Evolutionary conservation across 1,140 invertebrate genomes (phyloP).

Genomic region (Lucilia cuprina): DNA sequence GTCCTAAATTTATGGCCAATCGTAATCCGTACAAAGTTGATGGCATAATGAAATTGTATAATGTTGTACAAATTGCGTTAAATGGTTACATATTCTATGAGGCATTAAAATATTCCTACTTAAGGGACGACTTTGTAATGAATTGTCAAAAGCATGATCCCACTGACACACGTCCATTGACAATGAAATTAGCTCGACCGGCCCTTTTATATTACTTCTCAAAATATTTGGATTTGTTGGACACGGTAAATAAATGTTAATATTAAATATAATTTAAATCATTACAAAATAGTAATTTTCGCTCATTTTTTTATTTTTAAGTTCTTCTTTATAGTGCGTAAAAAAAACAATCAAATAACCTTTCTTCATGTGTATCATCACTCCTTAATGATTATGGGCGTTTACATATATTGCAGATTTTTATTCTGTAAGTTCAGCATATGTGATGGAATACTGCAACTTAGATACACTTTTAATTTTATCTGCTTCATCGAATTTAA

Average conservation of each 20-base stretch:
- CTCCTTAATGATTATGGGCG: background rate
- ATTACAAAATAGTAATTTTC: background rate
- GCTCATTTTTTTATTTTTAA: background rate
- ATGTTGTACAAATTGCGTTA: background rate
- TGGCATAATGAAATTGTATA: background rate
- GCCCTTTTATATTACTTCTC: background rate
- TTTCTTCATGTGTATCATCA: conserved; percentile 28
- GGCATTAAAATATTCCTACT: background rate
- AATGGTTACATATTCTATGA: background rate
- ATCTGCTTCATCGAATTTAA: background rate
- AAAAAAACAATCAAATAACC: conserved; percentile 20
- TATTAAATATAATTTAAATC: background rate
- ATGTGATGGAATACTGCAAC: background rate
- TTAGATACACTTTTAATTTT: background rate
- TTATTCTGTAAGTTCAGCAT: background rate
- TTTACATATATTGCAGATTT: background rate
- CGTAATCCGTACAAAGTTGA: conserved; percentile 4
- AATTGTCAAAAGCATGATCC: conserved; percentile 2
- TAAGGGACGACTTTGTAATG: background rate
- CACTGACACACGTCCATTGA: background rate
- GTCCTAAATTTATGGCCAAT: background rate
- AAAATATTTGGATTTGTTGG: conserved; percentile 8
- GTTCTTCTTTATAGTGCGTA: conserved; percentile 4
- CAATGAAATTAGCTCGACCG: background rate
- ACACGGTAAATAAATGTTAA: background rate